These are phyloP conservation scores for Timema cristinae DNA, from an alignment of 2,888 invertebrate species.

Conservation along the genomic window DNA sequence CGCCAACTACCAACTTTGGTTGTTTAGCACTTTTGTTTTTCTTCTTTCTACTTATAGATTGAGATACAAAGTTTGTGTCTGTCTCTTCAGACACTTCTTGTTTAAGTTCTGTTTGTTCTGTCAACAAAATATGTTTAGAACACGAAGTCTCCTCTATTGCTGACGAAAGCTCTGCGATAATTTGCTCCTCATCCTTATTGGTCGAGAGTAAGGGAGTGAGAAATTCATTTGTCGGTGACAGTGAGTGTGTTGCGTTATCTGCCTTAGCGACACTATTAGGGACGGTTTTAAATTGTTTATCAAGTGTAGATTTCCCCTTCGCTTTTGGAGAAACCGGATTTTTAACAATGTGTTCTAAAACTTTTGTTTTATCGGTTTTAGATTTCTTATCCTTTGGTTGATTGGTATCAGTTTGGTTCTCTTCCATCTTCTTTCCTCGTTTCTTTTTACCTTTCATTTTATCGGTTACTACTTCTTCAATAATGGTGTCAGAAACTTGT, in stretches of 20 bases:
- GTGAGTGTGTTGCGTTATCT: background rate
- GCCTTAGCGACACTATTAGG: background rate
- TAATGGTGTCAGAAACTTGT: background rate
- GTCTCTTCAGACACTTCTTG: too few relatives aligned
- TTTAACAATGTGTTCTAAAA: background rate
- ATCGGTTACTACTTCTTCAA: constrained; percentile 2
- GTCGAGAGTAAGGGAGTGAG: constrained; percentile 4
- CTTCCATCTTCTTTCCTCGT: constrained; percentile 21
- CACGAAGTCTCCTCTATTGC: constrained; percentile 1
- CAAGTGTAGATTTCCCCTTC: constrained; percentile 20
- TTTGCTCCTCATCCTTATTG: constrained; percentile 7
- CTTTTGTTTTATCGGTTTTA: constrained; percentile 29
- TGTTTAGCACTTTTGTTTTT: too few relatives aligned
- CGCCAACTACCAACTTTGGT: too few relatives aligned
- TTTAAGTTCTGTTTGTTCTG: too few relatives aligned
- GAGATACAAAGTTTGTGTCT: too few relatives aligned
- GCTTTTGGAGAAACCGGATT: constrained; percentile 14
- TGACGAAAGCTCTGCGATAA: constrained; percentile 7
- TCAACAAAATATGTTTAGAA: background rate
- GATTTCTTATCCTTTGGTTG: background rate
- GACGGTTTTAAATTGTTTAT: constrained; percentile 39
- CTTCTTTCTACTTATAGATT: too few relatives aligned
- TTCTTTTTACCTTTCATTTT: constrained; percentile 35
- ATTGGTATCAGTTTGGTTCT: constrained; percentile 33
- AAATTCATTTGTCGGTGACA: background rate